Evolutionary conservation across 1,140 invertebrate genomes (phyloP).

Genomic region (Caenorhabditis latens): DNA sequence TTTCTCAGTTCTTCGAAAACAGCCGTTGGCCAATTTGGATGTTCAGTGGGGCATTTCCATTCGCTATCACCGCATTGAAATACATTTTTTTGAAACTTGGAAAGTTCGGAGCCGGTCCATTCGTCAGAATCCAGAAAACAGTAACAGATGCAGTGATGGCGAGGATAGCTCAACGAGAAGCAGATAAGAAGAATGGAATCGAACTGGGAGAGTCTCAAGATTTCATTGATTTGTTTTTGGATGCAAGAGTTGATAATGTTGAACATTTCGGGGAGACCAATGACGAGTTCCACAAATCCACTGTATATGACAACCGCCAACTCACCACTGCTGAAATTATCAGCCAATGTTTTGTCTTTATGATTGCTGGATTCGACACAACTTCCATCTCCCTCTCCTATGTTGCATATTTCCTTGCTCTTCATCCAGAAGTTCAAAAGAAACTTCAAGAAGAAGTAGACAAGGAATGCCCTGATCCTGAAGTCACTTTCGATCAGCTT

Average conservation of each 20-base stretch:
- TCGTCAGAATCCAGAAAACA: background rate
- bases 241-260: slow-evolving; percentile 44
- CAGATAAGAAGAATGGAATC: slow-evolving; percentile 19
- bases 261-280: slow-evolving; percentile 8
- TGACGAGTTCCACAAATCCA: slow-evolving; percentile 5
- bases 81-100: slow-evolving; percentile 7
- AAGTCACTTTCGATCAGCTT: slow-evolving; percentile 71
- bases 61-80: background rate
- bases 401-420: slow-evolving; percentile 82
- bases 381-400: slow-evolving; percentile 84
- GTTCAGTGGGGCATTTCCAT: slow-evolving; percentile 23
- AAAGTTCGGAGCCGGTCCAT: slow-evolving; percentile 13
- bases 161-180: slow-evolving; percentile 57
- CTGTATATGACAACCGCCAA: slow-evolving; percentile 56
- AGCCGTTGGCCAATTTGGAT: slow-evolving; percentile 25
- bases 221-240: slow-evolving; percentile 59
- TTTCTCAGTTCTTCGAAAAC: slow-evolving; percentile 24
- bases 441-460: slow-evolving; percentile 82
- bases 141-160: background rate
- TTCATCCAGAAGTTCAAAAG: slow-evolving; percentile 82
- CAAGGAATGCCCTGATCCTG: slow-evolving; percentile 76
- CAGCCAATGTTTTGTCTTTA: slow-evolving; percentile 79
- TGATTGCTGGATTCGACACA: slow-evolving; percentile 83
- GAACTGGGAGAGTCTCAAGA: slow-evolving; percentile 55
- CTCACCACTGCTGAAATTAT: slow-evolving; percentile 79